These are phyloP conservation scores for Anolis sagrei DNA, from an alignment of 2,113 vertebrate species.

Conservation along the genomic window DNA sequence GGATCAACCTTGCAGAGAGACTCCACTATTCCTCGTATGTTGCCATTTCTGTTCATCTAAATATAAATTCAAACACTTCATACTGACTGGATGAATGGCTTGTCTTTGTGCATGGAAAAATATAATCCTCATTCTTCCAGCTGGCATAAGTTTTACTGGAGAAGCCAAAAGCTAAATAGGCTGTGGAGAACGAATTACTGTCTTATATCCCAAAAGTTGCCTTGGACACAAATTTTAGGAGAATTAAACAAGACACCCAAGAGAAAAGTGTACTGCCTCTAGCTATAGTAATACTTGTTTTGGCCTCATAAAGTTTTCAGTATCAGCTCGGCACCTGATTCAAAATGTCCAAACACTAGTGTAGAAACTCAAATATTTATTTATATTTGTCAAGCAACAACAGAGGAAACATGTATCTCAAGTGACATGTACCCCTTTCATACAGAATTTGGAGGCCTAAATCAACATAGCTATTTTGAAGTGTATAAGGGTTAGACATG, in stretches of 20 bases:
- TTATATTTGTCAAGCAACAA: constrained; percentile 22
- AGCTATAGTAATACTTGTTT: not conserved
- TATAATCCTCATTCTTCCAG: accelerated
- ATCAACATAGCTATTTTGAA: constrained; percentile 44
- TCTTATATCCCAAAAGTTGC: constrained; percentile 5
- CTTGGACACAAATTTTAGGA: not conserved
- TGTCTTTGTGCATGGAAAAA: constrained; percentile 18
- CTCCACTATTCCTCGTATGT: not conserved
- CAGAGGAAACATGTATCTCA: constrained; percentile 50
- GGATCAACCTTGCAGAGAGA: not conserved
- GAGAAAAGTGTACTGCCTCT: accelerated
- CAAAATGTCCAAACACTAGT: constrained; percentile 38
- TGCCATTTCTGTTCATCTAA: not conserved
- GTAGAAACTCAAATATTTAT: constrained; percentile 39
- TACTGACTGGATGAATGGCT: not conserved
- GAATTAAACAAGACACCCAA: not conserved
- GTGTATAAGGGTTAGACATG: not conserved
- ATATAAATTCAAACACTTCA: constrained; percentile 10
- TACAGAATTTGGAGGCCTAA: constrained; percentile 11
- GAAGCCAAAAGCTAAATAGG: not conserved
- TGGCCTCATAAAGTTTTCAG: constrained; percentile 15
- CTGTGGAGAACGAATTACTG: constrained; percentile 15
- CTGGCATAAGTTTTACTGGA: constrained; percentile 7
- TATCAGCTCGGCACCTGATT: constrained; percentile 37
- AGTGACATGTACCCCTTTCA: constrained; percentile 14